Percentiles rank a stretch among this genome's conserved stretches.
phyloP scores from a whole-genome alignment of 2,113 vertebrate species.

The Caloenas nicobarica region DNA sequence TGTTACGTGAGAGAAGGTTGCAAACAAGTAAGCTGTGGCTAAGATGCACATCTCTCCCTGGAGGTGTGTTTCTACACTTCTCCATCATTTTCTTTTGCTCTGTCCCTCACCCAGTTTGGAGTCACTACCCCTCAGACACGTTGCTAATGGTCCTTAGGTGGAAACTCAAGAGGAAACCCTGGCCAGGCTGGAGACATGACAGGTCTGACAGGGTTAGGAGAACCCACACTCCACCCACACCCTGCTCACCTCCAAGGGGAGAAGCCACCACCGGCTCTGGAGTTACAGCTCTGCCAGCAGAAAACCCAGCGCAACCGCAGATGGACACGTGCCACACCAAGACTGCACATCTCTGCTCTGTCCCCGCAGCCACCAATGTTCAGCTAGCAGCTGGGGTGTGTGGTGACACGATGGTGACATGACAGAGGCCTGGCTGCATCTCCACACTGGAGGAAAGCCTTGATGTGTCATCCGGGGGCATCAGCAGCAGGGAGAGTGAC shows the following conservation, averaged over 20 bases:
- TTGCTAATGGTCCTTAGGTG: neutral
- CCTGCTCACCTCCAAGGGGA: neutral
- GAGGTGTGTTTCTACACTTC: neutral
- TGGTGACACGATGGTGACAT: neutral
- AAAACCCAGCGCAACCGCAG: neutral
- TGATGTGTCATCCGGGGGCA: neutral
- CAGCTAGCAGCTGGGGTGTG: neutral
- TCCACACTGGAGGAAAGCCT: neutral
- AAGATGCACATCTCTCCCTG: fast-evolving
- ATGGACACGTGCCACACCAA: fast-evolving
- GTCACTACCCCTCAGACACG: neutral
- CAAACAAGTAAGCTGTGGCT: fast-evolving
- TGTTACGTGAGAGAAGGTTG: neutral
- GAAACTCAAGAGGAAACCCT: neutral
- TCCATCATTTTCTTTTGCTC: neutral
- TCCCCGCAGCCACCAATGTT: fast-evolving
- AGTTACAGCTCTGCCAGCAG: neutral
- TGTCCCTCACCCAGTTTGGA: neutral
- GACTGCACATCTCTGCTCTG: neutral
- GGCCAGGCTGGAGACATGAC: neutral
- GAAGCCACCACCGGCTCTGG: neutral
- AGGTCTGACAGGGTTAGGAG: neutral
- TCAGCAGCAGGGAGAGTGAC: neutral
- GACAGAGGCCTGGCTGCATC: neutral
- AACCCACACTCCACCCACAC: neutral